Conservation (phyloP, 2,797 vertebrate species). For the Hypotaenidia philippensis region DNA sequence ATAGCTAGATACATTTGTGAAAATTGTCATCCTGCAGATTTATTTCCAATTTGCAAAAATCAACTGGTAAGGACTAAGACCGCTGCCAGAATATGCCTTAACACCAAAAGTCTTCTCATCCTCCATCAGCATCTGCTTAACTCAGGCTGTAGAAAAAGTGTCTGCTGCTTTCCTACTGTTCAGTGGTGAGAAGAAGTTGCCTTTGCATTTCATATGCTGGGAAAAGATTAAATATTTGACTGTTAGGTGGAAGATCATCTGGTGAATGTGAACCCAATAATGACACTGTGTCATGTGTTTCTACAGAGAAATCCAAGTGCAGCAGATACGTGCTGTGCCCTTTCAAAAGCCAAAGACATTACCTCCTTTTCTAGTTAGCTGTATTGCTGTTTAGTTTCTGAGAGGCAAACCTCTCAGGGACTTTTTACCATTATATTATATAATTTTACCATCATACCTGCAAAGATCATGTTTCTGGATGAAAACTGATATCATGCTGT, state of each 20-base stretch:
- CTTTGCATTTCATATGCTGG: not conserved
- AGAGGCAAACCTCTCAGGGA: not conserved
- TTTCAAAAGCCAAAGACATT: not conserved
- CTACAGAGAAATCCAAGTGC: not conserved
- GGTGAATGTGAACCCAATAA: not conserved
- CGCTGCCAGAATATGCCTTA: conserved; percentile 21
- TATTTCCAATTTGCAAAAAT: conserved; percentile 39
- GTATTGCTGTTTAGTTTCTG: not conserved
- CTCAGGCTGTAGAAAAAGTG: not conserved
- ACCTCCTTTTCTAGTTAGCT: not conserved
- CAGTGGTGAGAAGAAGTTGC: not conserved
- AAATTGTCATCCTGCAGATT: conserved; percentile 6
- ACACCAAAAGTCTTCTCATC: not conserved
- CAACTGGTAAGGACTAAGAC: not conserved
- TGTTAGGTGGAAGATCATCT: not conserved
- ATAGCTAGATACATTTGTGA: conserved; percentile 6
- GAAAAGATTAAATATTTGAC: conserved; percentile 22
- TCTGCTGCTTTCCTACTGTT: conserved; percentile 4
- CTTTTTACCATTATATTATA: not conserved
- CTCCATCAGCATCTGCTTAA: conserved; percentile 28
- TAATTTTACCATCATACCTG: not conserved
- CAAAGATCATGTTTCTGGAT: not conserved
- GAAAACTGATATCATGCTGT: not conserved
- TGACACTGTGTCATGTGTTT: not conserved
- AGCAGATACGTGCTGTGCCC: not conserved